phyloP scores from a whole-genome alignment of 2,888 invertebrate genomes.

The Caenorhabditis auriculariae region DNA sequence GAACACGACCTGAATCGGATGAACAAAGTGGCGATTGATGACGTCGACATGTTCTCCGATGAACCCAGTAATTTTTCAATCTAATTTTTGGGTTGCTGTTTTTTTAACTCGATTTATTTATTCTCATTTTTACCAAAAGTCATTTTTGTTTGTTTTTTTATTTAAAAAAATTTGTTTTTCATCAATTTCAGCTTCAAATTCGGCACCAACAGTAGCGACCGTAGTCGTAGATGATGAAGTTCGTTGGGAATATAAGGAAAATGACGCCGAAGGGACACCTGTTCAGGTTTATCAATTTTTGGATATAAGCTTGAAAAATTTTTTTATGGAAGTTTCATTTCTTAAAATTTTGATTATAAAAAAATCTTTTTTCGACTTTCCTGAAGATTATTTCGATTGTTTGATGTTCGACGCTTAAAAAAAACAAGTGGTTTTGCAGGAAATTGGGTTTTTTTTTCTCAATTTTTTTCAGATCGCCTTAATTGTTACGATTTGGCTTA shows the following conservation, averaged over 20 bases:
- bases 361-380: too few relatives aligned
- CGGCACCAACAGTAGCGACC: constrained; percentile 2
- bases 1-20: constrained; percentile 32
- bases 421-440: too few relatives aligned
- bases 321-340: too few relatives aligned
- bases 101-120: background rate
- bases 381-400: too few relatives aligned
- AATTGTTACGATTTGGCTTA: too few relatives aligned
- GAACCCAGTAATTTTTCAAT: constrained; percentile 18
- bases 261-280: constrained; percentile 19
- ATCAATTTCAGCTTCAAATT: constrained; percentile 4
- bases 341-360: too few relatives aligned
- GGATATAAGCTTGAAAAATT: background rate
- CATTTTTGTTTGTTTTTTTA: background rate
- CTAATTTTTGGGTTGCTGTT: background rate
- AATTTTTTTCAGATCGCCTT: too few relatives aligned
- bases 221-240: constrained; percentile 21
- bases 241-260: constrained; percentile 51
- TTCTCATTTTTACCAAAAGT: background rate
- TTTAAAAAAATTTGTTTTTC: background rate
- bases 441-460: too few relatives aligned
- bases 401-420: too few relatives aligned
- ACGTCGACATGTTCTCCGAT: constrained; percentile 44
- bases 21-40: constrained; percentile 25
- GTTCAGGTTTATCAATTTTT: constrained; percentile 25